Conservation (phyloP, 23 tunicate species). For the Trididemnum nubilum region DNA sequence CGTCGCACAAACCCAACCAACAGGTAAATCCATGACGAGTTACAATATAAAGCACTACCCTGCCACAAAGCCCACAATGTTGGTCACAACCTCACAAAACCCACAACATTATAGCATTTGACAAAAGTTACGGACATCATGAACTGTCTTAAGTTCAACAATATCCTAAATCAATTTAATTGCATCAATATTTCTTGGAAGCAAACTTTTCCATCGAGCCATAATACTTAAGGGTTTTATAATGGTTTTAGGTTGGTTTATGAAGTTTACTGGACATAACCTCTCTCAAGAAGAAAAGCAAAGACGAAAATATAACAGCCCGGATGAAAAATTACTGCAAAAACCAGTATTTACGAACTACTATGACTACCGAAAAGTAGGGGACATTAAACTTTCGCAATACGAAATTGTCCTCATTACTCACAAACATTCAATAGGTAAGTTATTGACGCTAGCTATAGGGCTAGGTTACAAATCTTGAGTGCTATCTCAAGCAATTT, state of each 20-base stretch:
- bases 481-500: no score
- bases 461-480: not conserved
- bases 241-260: constrained; percentile 49
- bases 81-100: no score
- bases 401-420: constrained; percentile 40
- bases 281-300: not conserved
- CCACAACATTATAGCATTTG: no score
- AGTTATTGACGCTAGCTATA: no score
- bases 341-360: constrained; percentile 47
- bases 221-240: no score
- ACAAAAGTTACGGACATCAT: no score
- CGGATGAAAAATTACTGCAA: constrained; percentile 22
- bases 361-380: not conserved
- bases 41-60: no score
- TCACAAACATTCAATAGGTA: constrained; percentile 53
- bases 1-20: constrained; percentile 51
- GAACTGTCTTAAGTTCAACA: no score
- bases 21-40: constrained; percentile 53
- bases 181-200: no score
- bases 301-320: not conserved
- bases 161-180: no score
- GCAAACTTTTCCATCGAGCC: no score
- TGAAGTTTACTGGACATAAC: constrained; percentile 28
- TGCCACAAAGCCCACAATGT: no score
- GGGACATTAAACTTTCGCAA: constrained; percentile 37